These are phyloP conservation scores for Oryzias woworae DNA, from an alignment of 2,113 vertebrate genomes.

Conservation along the genomic window DNA sequence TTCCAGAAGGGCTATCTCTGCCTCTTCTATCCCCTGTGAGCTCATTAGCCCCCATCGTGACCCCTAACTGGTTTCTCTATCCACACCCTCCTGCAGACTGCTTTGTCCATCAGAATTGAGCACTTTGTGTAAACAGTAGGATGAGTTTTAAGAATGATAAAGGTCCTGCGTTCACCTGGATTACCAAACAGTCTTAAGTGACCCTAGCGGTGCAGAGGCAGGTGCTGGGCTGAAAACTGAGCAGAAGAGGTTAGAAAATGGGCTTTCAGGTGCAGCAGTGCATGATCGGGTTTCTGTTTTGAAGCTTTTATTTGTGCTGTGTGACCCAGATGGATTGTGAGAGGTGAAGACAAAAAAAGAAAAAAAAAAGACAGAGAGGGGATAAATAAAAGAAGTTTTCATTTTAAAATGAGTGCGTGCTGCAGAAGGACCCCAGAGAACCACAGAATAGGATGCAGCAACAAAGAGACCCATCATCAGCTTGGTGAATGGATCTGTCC, in stretches of 20 bases:
- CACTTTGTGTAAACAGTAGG: conserved; percentile 17
- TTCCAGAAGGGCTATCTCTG: conserved; percentile 32
- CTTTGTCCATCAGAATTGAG: conserved; percentile 53
- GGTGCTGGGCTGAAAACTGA: conserved; percentile 35
- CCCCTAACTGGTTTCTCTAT: conserved; percentile 70
- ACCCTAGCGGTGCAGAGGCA: conserved; percentile 9
- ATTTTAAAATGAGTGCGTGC: conserved; percentile 50
- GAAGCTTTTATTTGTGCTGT: conserved; percentile 27
- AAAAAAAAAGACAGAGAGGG: conserved; percentile 10
- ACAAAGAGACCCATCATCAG: conserved; percentile 72
- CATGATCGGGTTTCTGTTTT: conserved; percentile 42
- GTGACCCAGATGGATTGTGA: conserved; percentile 67
- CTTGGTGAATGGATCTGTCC: conserved; percentile 70
- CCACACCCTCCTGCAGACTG: conserved; percentile 47
- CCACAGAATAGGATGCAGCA: conserved; percentile 63
- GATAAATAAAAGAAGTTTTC: conserved; percentile 61
- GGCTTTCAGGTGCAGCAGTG: conserved; percentile 60
- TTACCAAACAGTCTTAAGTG: conserved; percentile 50
- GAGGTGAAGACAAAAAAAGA: conserved; percentile 26
- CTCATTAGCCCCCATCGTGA: conserved; percentile 77
- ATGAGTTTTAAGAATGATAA: conserved; percentile 61
- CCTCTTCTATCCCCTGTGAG: conserved; percentile 64
- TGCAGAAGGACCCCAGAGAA: conserved; percentile 62
- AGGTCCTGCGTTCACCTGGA: conserved; percentile 51
- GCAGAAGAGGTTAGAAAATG: conserved; percentile 41